Percentiles rank a stretch among this genome's conserved stretches.
These are phyloP conservation scores for Pipra filicauda DNA, from an alignment of 2,113 vertebrate genomes.

Conservation along the genomic window DNA sequence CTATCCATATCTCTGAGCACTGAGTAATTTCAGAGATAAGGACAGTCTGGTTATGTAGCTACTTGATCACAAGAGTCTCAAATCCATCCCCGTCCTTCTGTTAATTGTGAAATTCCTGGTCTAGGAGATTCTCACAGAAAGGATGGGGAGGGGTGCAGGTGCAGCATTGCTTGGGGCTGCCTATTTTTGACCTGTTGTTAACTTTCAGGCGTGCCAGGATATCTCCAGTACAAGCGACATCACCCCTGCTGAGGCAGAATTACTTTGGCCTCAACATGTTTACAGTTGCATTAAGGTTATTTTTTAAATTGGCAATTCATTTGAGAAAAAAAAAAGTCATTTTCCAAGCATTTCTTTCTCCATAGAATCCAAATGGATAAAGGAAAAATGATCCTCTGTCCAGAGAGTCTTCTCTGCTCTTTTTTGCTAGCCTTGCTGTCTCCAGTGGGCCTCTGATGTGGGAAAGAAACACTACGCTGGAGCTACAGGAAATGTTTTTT, in stretches of 20 bases:
- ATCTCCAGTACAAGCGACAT: not conserved
- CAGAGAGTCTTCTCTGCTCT: not conserved
- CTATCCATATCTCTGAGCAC: not conserved
- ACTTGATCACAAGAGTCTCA: not conserved
- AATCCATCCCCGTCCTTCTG: not conserved
- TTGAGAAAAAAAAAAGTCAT: not conserved
- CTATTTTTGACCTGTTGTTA: not conserved
- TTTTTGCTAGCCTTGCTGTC: not conserved
- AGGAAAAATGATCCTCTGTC: not conserved
- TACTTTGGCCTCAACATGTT: not conserved
- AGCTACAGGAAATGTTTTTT: not conserved
- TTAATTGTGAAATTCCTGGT: not conserved
- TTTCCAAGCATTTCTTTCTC: not conserved
- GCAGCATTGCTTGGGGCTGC: not conserved
- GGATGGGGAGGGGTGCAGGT: rapidly evolving
- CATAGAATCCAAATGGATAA: not conserved
- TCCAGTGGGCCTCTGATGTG: not conserved
- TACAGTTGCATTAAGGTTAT: not conserved
- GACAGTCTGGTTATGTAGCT: not conserved
- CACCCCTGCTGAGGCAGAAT: not conserved
- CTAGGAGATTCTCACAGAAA: not conserved
- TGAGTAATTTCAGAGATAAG: not conserved
- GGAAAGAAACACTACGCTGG: not conserved
- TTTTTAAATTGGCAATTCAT: not conserved
- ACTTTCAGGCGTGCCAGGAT: not conserved